Percentiles rank a stretch among this genome's conserved stretches.
These are phyloP conservation scores for Avahi laniger DNA, from an alignment of 2,797 vertebrate genomes.

Conservation along the genomic window DNA sequence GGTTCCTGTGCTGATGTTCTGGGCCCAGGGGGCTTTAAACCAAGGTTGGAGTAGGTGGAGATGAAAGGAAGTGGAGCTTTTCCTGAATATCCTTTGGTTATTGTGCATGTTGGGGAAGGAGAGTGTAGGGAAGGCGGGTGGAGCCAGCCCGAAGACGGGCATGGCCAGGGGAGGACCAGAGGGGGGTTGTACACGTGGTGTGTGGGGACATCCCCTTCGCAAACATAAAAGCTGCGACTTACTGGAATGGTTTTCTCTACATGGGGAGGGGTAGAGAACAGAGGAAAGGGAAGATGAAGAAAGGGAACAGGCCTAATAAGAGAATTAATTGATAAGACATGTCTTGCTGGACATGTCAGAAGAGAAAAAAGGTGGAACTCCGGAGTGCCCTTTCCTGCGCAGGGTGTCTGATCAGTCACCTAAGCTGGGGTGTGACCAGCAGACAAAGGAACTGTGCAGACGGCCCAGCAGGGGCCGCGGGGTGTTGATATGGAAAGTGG, in stretches of 20 bases:
- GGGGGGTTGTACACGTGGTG: background rate
- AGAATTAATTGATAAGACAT: background rate
- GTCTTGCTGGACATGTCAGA: background rate
- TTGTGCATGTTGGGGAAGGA: background rate
- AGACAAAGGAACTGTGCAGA: background rate
- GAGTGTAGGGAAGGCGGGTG: background rate
- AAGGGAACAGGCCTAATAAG: background rate
- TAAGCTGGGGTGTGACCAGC: background rate
- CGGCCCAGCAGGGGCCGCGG: background rate
- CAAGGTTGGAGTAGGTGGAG: constrained; percentile 39
- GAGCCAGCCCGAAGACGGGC: background rate
- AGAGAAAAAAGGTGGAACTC: background rate
- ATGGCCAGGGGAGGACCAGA: background rate
- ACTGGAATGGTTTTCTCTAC: background rate
- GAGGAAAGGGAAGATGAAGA: background rate
- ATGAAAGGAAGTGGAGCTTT: constrained; percentile 1
- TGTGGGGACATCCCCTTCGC: background rate
- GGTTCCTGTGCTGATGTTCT: background rate
- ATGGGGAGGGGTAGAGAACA: background rate
- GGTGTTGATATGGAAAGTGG: too few relatives aligned
- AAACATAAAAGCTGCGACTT: background rate
- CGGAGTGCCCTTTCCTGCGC: background rate
- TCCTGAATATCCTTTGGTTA: background rate
- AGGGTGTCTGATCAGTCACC: background rate
- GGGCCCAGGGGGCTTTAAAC: background rate